These are phyloP conservation scores for Drosophila mauritiana DNA, from an alignment of 1,140 invertebrate species.

Conservation along the genomic window DNA sequence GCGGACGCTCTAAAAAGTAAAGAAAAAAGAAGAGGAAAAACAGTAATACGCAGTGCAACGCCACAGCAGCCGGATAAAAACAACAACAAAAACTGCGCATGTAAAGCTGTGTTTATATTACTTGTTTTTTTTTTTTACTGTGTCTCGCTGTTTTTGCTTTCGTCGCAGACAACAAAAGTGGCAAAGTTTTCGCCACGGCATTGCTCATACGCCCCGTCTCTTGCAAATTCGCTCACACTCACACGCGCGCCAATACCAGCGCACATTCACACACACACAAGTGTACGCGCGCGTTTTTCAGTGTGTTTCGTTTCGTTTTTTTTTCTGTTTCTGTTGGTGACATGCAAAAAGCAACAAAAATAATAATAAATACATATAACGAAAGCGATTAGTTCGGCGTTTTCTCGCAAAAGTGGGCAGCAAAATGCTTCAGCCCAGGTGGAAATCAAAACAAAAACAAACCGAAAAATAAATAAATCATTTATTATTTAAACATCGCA, in stretches of 20 bases:
- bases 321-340: slow-evolving; percentile 38
- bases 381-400: not conserved
- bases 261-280: slow-evolving; percentile 12
- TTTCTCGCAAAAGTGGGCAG: slow-evolving; percentile 15
- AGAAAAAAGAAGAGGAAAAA: not conserved
- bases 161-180: slow-evolving; percentile 64
- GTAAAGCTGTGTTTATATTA: slow-evolving; percentile 63
- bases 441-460: slow-evolving; percentile 32
- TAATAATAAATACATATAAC: slow-evolving; percentile 16
- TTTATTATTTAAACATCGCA: slow-evolving; percentile 60
- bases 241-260: slow-evolving; percentile 11
- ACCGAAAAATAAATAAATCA: slow-evolving; percentile 49
- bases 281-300: slow-evolving; percentile 35
- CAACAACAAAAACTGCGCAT: slow-evolving; percentile 30
- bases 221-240: slow-evolving; percentile 25
- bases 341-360: slow-evolving; percentile 35
- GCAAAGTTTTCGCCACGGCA: slow-evolving; percentile 75
- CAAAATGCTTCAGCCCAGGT: slow-evolving; percentile 25
- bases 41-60: slow-evolving; percentile 34
- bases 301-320: slow-evolving; percentile 13
- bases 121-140: slow-evolving; percentile 32
- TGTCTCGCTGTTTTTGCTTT: slow-evolving; percentile 54
- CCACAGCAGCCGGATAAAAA: slow-evolving; percentile 24
- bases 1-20: slow-evolving; percentile 36
- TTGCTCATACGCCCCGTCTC: slow-evolving; percentile 78